These are phyloP conservation scores for Thysanoteuthis rhombus DNA, from an alignment of 2,888 invertebrate species.

Conservation along the genomic window DNA sequence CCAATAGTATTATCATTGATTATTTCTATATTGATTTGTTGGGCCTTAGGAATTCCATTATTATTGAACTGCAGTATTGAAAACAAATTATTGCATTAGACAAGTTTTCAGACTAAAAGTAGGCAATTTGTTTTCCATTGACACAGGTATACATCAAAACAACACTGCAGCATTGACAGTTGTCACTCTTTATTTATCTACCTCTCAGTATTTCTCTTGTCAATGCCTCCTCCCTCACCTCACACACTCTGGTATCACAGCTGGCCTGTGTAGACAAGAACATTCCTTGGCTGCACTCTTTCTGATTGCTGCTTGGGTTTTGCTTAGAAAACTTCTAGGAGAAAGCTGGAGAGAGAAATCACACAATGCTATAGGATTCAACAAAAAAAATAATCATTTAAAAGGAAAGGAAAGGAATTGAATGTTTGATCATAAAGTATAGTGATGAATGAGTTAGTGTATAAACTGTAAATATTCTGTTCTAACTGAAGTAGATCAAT, in stretches of 20 bases:
- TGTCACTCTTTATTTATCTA: neutral
- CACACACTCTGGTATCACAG: neutral
- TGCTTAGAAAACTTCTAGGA: neutral
- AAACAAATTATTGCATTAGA: neutral
- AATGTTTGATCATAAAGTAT: neutral
- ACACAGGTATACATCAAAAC: neutral
- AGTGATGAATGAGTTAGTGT: neutral
- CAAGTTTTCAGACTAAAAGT: neutral
- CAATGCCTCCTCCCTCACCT: neutral
- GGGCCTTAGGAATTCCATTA: neutral
- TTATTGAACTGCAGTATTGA: constrained; percentile 12
- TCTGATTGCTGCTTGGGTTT: neutral
- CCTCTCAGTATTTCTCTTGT: neutral
- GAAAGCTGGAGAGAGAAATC: neutral
- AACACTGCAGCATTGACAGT: neutral
- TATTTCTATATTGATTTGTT: neutral
- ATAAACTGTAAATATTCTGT: neutral
- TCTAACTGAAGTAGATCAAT: neutral
- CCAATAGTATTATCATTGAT: neutral
- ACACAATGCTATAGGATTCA: neutral
- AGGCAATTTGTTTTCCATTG: neutral
- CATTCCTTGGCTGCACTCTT: neutral
- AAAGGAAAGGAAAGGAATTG: neutral
- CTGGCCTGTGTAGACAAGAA: constrained; percentile 12
- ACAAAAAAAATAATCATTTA: neutral